Conservation (phyloP, 2,888 invertebrate species). For the Oligia fasciuncula region DNA sequence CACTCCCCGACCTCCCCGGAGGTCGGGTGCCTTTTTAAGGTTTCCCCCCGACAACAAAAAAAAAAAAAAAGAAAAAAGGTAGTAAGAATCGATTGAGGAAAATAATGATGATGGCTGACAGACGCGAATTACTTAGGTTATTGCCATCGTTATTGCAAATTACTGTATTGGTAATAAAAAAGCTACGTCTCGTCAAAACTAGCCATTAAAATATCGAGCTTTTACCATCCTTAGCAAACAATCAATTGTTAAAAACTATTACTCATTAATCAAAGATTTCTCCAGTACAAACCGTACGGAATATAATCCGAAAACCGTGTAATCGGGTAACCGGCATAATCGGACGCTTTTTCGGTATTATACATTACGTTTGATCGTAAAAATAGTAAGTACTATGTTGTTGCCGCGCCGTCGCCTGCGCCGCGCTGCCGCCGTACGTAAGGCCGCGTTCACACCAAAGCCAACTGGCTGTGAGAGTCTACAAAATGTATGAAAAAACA, state of each 20-base stretch:
- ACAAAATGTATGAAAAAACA: not conserved
- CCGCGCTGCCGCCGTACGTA: slow-evolving; percentile 10
- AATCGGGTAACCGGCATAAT: slow-evolving; percentile 42
- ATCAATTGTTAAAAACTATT: slow-evolving; percentile 35
- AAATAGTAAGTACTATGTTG: slow-evolving; percentile 69
- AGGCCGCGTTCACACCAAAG: slow-evolving; percentile 2
- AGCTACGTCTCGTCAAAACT: not conserved
- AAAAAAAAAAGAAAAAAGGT: no score
- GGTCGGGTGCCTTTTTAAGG: no score
- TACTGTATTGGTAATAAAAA: not conserved
- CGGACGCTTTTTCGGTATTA: slow-evolving; percentile 78
- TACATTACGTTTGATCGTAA: slow-evolving; percentile 72
- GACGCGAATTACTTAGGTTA: not conserved
- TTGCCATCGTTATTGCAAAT: not conserved
- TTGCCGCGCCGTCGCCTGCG: slow-evolving; percentile 10
- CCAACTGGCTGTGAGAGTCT: not conserved
- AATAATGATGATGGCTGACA: not conserved
- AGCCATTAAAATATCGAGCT: slow-evolving; percentile 20
- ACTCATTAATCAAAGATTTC: slow-evolving; percentile 58
- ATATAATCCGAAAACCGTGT: slow-evolving; percentile 59
- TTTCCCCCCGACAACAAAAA: no score
- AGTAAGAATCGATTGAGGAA: slow-evolving; percentile 3
- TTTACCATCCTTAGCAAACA: slow-evolving; percentile 24
- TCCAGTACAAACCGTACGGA: slow-evolving; percentile 47
- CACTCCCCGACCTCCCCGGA: no score